Base-by-base conservation (phyloP, 1,140 invertebrate species). In the Matsumurasca onukii region DNA sequence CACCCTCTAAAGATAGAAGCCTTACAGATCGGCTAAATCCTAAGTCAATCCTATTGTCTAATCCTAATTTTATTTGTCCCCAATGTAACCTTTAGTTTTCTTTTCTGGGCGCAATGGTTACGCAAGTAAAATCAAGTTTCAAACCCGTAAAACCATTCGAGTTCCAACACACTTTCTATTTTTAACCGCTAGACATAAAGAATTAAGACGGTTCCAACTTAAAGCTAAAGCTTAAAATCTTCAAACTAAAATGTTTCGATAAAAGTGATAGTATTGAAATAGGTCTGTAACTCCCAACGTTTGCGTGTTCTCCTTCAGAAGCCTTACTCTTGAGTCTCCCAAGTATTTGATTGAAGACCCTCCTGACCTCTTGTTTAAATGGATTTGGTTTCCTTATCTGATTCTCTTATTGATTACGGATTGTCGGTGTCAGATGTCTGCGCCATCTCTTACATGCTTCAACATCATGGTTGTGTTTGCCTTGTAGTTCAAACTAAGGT, bases 351-450 rank as follows among this genome's bases (percentile, higher is more conserved):
- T 68, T 68, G 66, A 68, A 68, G 66, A 68, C 66, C 66, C 55
- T 57, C 24, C 34, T 61, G 66, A 68, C 66, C 66, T 68, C 66
- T 61, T 61, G 31, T 45, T 55, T 68, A 68, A 68, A 34, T 34
- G 66, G 66, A 68, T 68, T 68, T 68, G 20, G 52, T 68, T 68
- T 68, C 66, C 57, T 68, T 68, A 24, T 61, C 31, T 48, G 39
- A 45, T 61, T 68, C 34, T 68, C 66, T 52, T 34, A 45, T 61
- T 68, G 55, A 57, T 68, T 55, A 34, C 49, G 52, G 66, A 34
- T 65, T 65, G 31, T 31, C 34, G 55, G 55, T 59, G 55, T 59
- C 25, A 22, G 3, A 59, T 59, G 55, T 59, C 25, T 22, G 9
- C 55, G n/a, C 55, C 55, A 5, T 59, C 25, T 29, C 55, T 59